A percentile compares a stretch with the other conserved stretches of the same genome.
These are phyloP conservation scores for Eilema depressum DNA, from an alignment of 2,888 invertebrate species.

Conservation along the genomic window DNA sequence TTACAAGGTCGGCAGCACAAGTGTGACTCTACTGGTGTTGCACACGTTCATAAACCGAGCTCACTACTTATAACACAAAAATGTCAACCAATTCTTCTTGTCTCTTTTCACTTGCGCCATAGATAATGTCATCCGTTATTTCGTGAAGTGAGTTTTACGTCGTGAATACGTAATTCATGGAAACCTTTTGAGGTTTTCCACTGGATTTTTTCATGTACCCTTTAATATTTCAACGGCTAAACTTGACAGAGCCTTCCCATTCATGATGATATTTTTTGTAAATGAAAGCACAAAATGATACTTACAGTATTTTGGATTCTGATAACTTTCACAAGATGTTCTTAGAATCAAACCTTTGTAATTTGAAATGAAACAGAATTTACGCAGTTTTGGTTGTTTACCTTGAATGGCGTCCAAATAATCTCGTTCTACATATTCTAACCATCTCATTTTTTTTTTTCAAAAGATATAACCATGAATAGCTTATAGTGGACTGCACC, in stretches of 20 bases:
- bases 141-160: conserved; percentile 67
- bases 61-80: not conserved
- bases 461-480: too few species aligned
- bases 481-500: too few species aligned
- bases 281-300: not conserved
- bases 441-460: too few species aligned
- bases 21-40: too few species aligned
- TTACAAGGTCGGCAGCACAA: too few species aligned
- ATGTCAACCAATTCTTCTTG: not conserved
- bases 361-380: not conserved
- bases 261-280: not conserved
- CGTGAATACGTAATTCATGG: conserved; percentile 67
- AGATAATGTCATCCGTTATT: conserved; percentile 60
- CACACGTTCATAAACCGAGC: too few species aligned
- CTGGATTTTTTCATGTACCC: conserved; percentile 53
- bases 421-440: too few species aligned
- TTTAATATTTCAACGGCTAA: conserved; percentile 43
- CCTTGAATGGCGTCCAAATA: too few species aligned
- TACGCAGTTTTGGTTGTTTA: too few species aligned
- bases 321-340: not conserved
- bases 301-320: not conserved
- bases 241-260: conserved; percentile 10
- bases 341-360: not conserved
- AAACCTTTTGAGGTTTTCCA: conserved; percentile 59
- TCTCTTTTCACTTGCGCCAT: conserved; percentile 47